Percentiles rank a stretch among this genome's conserved stretches.
phyloP scores from a whole-genome alignment of 2,797 vertebrate genomes.

The Remorina albescens region DNA sequence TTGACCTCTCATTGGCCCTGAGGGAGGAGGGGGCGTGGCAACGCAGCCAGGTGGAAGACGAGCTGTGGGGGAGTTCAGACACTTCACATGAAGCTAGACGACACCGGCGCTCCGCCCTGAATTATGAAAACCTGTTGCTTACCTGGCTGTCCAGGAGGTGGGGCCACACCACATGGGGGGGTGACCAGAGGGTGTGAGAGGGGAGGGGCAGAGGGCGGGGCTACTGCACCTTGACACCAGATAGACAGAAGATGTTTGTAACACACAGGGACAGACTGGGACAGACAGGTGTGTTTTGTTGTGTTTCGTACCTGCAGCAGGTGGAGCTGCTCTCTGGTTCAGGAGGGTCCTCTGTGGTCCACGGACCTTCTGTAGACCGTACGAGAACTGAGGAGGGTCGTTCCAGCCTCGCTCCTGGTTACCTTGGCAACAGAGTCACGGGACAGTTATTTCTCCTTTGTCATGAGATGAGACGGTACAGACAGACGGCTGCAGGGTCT shows the following conservation, averaged over 20 bases:
- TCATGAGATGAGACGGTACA: no score
- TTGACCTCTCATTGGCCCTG: slow-evolving; percentile 42
- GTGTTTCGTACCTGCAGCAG: slow-evolving; percentile 66
- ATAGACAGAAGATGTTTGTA: slow-evolving; percentile 5
- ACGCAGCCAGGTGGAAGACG: slow-evolving; percentile 35
- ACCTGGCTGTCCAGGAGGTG: slow-evolving; percentile 64
- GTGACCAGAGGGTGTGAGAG: slow-evolving; percentile 31
- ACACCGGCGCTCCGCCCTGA: not conserved
- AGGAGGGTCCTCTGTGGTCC: slow-evolving; percentile 80
- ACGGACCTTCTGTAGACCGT: slow-evolving; percentile 86
- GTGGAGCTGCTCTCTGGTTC: slow-evolving; percentile 81
- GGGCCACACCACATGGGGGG: slow-evolving; percentile 30
- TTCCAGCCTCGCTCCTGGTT: slow-evolving; percentile 95
- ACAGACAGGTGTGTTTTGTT: not conserved
- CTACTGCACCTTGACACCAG: slow-evolving; percentile 42
- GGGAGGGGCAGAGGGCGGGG: slow-evolving; percentile 9
- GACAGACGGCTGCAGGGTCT: no score
- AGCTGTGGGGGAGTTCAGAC: slow-evolving; percentile 1
- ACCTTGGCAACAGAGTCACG: slow-evolving; percentile 79
- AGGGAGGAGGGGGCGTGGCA: slow-evolving; percentile 40
- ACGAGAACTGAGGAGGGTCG: slow-evolving; percentile 95
- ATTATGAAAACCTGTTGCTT: not conserved
- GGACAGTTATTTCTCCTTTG: no score
- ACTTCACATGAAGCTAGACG: not conserved
- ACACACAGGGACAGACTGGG: not conserved